These are phyloP conservation scores for Patella caerulea DNA, from an alignment of 2,888 invertebrate species.

Conservation along the genomic window DNA sequence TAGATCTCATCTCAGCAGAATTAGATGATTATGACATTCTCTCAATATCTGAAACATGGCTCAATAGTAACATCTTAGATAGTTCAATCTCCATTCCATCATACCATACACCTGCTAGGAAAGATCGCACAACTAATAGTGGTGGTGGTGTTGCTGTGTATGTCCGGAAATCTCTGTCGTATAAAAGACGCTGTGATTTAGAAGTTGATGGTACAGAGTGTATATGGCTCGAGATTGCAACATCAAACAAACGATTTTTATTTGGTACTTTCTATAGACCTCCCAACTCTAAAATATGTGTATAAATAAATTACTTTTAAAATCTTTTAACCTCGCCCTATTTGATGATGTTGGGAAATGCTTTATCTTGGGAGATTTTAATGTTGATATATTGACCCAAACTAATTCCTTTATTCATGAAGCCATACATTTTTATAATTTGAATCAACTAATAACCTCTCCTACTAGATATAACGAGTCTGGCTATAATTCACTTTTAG, in stretches of 20 bases:
- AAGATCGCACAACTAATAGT: neutral
- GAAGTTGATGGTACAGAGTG: neutral
- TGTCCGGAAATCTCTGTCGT: neutral
- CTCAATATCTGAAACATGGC: constrained; percentile 1
- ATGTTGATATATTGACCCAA: neutral
- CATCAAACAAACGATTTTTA: neutral
- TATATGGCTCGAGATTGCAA: neutral
- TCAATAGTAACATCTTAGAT: neutral
- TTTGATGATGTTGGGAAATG: neutral
- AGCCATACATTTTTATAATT: neutral
- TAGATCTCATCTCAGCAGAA: constrained; percentile 3
- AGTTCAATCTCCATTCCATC: neutral
- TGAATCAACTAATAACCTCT: neutral
- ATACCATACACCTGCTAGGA: neutral
- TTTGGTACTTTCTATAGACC: constrained; percentile 5
- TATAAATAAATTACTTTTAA: neutral
- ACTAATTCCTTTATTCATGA: constrained; percentile 9
- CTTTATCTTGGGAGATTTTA: constrained; percentile 13
- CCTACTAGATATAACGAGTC: constrained; percentile 1
- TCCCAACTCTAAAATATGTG: neutral
- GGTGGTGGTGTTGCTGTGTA: constrained; percentile 6
- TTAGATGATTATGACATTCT: neutral
- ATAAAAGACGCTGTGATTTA: constrained; percentile 4
- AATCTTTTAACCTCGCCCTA: neutral
- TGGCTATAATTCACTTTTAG: neutral